phyloP scores from a whole-genome alignment of 2,888 invertebrate species.

The Ecliptopera silaceata region DNA sequence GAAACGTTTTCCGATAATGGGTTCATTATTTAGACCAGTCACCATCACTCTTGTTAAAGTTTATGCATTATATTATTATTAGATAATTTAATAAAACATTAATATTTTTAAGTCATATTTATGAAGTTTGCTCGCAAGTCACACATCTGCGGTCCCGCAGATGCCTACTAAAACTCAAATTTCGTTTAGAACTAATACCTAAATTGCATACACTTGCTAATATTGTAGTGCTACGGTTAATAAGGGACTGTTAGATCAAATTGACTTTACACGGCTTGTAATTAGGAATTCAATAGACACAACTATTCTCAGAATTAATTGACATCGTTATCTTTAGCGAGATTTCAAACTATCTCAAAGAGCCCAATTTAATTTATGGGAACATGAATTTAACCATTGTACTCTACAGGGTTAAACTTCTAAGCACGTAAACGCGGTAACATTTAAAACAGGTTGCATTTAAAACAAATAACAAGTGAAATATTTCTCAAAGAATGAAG shows the following conservation, averaged over 20 bases:
- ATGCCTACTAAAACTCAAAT: no score
- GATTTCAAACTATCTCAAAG: conserved; percentile 7
- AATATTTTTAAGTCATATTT: no score
- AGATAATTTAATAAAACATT: not conserved
- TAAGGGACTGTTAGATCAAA: conserved; percentile 9
- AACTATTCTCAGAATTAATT: conserved; percentile 11
- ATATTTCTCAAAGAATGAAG: conserved; percentile 35
- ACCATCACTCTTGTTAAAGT: conserved; percentile 24
- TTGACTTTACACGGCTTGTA: conserved; percentile 10
- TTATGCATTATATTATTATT: conserved; percentile 23
- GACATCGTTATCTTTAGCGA: conserved; percentile 4
- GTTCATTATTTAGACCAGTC: conserved; percentile 43
- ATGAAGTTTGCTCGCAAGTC: no score
- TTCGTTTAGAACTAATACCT: not conserved
- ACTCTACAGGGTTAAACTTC: conserved; percentile 3
- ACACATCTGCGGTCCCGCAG: no score
- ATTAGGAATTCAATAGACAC: conserved; percentile 15
- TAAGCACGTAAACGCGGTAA: conserved; percentile 4
- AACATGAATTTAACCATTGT: conserved; percentile 8
- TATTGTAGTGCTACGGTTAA: conserved; percentile 2
- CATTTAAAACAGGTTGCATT: conserved; percentile 11
- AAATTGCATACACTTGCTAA: not conserved
- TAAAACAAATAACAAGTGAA: conserved; percentile 19
- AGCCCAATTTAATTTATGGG: conserved; percentile 8
- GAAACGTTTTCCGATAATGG: conserved; percentile 59